Evolutionary conservation across 2,888 invertebrate species (phyloP), one percentile per base, ranked within the genome.

Genomic region (Uropetala carovei): DNA sequence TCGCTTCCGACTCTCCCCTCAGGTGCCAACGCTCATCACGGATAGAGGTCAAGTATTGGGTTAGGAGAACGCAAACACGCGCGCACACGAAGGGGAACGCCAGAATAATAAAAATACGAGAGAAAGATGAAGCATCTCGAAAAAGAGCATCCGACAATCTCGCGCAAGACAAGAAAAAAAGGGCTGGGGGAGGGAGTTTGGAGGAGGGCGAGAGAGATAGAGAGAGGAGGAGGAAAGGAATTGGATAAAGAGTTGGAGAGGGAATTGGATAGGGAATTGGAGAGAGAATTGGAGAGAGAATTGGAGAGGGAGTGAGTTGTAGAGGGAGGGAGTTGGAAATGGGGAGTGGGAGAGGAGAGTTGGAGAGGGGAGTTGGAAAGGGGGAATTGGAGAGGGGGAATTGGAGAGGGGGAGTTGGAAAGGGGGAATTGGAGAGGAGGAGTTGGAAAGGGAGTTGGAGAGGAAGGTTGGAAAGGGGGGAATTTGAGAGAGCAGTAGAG

Each of bases 11-110:
- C 75, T 75, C 27, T 18, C 27, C 75, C 75, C 9, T 75, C 75
- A 27, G 75, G 22, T 75, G 75, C 22, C 75, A 75, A 13, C 75
- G 27, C 75, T 27, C 75, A 18, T 75, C 75, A 75, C 75, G 27
- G 75, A 75, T 75, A 27, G 75, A 75, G 75, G 75, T 75, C 75
- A 27, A 27, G 22, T 75, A 75, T 13, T 75, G 75, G 22, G 75
- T 75, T 27, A 75, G 75, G 75, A 75, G 75, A 27, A 75, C 75
- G 27, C 75, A 75, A 60, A 18, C 18, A 16, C 75, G 75, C 27
- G 18, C 18, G 22, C 27, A 22, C 27, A 13, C 22, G n/a, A 75
- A 22, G 43, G 43, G 43, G 5, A 43, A 43, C 43, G 43, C 43
- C 43, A 43, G n/a, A n/a, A 43, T 43, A 43, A 5, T 3, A 43